Conservation (phyloP, 92 coral and sea anemone genomes). For the Siderastrea siderea region DNA sequence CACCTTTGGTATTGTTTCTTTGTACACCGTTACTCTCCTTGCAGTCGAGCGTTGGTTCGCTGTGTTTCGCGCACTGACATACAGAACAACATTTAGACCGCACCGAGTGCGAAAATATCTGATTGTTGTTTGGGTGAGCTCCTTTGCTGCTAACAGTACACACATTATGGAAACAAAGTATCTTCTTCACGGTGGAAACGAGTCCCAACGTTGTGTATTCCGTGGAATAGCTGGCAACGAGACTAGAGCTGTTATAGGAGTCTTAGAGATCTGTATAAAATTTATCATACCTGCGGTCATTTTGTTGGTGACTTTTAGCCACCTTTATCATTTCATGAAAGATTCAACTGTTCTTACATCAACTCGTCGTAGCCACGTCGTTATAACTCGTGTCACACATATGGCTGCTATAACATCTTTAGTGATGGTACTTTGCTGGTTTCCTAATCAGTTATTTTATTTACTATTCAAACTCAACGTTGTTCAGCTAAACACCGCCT, state of each 20-base stretch:
- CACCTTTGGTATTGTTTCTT: slow-evolving; percentile 82
- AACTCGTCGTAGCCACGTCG: slow-evolving; percentile 33
- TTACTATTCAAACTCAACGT: slow-evolving; percentile 74
- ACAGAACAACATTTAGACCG: slow-evolving; percentile 68
- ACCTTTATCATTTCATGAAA: slow-evolving; percentile 54
- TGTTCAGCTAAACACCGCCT: slow-evolving; percentile 63
- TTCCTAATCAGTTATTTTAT: slow-evolving; percentile 80
- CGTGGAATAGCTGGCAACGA: slow-evolving; percentile 11
- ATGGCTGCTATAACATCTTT: slow-evolving; percentile 84
- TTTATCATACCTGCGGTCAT: slow-evolving; percentile 46
- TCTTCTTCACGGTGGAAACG: slow-evolving; percentile 1
- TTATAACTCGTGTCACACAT: slow-evolving; percentile 68
- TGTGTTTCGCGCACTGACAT: slow-evolving; percentile 70
- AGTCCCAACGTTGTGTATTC: slow-evolving; percentile 32
- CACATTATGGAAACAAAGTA: slow-evolving; percentile 67
- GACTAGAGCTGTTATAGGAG: slow-evolving; percentile 50
- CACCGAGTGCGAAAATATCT: slow-evolving; percentile 69
- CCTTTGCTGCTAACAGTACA: slow-evolving; percentile 68
- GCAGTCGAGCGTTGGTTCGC: slow-evolving; percentile 94
- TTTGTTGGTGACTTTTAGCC: slow-evolving; percentile 41
- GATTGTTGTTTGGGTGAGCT: slow-evolving; percentile 60
- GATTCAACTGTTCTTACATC: slow-evolving; percentile 29
- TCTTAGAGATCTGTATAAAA: slow-evolving; percentile 58
- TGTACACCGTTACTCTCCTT: slow-evolving; percentile 80
- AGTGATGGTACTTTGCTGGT: slow-evolving; percentile 81